A percentile compares a stretch with the other conserved stretches of the same genome.
Conservation (phyloP, 37 sponge, comb jelly and placozoan species). For the Chondrosia reniformis region DNA sequence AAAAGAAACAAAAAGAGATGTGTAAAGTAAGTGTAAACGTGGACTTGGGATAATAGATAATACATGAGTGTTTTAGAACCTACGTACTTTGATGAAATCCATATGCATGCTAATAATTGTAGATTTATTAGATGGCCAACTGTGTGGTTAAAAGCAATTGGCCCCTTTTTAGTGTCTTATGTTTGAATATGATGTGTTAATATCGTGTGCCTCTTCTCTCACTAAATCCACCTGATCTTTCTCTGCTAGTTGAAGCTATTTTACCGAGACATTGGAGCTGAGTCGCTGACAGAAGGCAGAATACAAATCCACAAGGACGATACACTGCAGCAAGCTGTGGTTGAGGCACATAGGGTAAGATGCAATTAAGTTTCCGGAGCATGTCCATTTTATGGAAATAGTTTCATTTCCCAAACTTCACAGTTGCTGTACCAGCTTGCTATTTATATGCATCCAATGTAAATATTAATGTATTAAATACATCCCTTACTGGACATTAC, state of each 20-base stretch:
- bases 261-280: constrained; percentile 52
- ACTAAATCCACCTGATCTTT: no score
- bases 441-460: no score
- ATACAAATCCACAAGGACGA: constrained; percentile 77
- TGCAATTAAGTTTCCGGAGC: background rate
- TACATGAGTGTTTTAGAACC: no score
- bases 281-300: constrained; percentile 41
- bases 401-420: no score
- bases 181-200: no score
- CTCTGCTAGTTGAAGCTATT: constrained; percentile 67
- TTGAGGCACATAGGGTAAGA: constrained; percentile 60
- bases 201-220: no score
- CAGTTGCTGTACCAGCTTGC: no score
- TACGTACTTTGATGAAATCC: no score
- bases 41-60: no score
- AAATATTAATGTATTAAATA: background rate
- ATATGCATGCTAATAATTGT: background rate
- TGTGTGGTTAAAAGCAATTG: background rate
- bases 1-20: constrained; percentile 62
- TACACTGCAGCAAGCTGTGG: constrained; percentile 47
- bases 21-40: constrained; percentile 66
- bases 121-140: background rate
- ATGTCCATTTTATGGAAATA: no score
- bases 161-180: background rate
- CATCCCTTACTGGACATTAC: background rate